Base-by-base conservation (phyloP, 1,140 invertebrate species). In the Saxidomus purpurata region DNA sequence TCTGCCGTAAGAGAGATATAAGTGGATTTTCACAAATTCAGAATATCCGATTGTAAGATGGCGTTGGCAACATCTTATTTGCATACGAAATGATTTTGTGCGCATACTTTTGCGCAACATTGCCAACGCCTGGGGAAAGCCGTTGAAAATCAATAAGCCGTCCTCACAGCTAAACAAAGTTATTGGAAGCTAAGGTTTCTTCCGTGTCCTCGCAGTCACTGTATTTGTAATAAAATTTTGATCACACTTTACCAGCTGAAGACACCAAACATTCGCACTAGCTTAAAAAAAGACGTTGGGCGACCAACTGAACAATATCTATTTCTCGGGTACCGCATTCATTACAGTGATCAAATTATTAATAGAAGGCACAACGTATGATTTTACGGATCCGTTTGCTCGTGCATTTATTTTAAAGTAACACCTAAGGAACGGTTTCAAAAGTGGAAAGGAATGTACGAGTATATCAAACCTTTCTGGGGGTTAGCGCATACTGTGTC, bases 51-150 rank as follows among this genome's bases (percentile, higher is more conserved):
- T 93, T 93, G 63, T 93, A 95, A 95, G 94, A 95, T 95, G 95
- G 95, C 95, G 95, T 95, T 94, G 93, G 94, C 94, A 95, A 95
- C 94, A 95, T 93, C 92, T 94, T 93, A 95, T 95, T 95, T 95
- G 94, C 94, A 95, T 95, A 94, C 92, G 89, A 90, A 91, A 91
- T 93, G 90, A 89, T 87, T 88, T 91, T 87, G 90, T 94, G 94
- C 94, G 94, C 94, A 95, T 89, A 92, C 85, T 87, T 93, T 92
- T 94, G 94, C 94, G 94, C 94, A 95, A 93, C 92, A 92, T 92
- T 92, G 93, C 95, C 93, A 94, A 94, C 93, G 93, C 93, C 93
- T 91, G 92, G 94, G 91, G 91, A 89, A 71, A 83, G n/a, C 71
- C 79, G 81, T 52, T 76, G 81, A 59, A 84, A 81, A 85, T 86